A percentile compares a stretch with the other conserved stretches of the same genome.
Conservation (phyloP, 2,888 invertebrate species). For the Philereme vetulata region DNA sequence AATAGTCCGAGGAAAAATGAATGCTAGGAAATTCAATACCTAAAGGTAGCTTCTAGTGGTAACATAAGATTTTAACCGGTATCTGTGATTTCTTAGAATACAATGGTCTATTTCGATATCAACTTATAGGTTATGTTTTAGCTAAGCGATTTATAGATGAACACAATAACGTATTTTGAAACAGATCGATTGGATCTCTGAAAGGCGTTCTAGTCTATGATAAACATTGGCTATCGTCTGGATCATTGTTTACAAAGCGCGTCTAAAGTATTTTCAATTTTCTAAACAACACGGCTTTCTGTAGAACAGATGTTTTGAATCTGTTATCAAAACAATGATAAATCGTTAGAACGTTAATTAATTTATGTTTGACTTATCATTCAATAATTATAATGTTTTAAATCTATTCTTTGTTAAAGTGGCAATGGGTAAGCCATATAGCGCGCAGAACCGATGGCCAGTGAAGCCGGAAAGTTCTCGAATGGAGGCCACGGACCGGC, state of each 20-base stretch:
- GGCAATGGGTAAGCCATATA: too few species aligned
- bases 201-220: conserved; percentile 51
- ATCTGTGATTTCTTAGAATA: too few species aligned
- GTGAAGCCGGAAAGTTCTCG: too few species aligned
- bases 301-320: conserved; percentile 68
- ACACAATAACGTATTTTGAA: conserved; percentile 7
- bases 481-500: too few species aligned
- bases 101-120: background rate
- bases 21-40: too few species aligned
- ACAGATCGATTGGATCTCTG: conserved; percentile 40
- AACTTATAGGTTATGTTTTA: background rate
- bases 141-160: too few species aligned
- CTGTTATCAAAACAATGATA: conserved; percentile 43
- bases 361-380: background rate
- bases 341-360: conserved; percentile 32
- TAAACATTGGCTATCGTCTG: conserved; percentile 69
- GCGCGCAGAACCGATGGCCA: too few species aligned
- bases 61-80: too few species aligned
- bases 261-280: conserved; percentile 51
- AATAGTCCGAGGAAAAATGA: too few species aligned
- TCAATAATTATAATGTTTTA: too few species aligned
- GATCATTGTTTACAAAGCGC: conserved; percentile 62
- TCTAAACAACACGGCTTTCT: conserved; percentile 63
- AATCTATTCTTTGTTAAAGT: too few species aligned
- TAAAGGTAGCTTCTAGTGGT: too few species aligned